Conservation (phyloP, 1,140 invertebrate species). For the Penaeus japonicus region DNA sequence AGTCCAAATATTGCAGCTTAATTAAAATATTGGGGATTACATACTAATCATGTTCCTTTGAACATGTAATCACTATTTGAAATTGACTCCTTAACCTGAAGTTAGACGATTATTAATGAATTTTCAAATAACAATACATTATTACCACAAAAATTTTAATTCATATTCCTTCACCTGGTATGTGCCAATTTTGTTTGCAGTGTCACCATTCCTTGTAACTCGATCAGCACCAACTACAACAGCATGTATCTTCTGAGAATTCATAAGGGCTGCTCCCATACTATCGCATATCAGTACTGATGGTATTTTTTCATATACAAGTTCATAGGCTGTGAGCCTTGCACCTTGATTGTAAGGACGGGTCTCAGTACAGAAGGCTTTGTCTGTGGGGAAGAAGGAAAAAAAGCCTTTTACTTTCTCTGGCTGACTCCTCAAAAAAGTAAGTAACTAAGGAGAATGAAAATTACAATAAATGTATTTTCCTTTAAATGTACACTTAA, state of each 20-base stretch:
- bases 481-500: too few relatives aligned
- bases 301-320: slow-evolving; percentile 92
- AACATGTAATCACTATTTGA: too few relatives aligned
- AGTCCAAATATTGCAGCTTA: too few relatives aligned
- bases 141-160: background rate
- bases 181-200: slow-evolving; percentile 99
- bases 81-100: too few relatives aligned
- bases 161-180: slow-evolving; percentile 75
- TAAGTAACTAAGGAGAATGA: background rate
- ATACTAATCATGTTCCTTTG: too few relatives aligned
- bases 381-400: slow-evolving; percentile 69
- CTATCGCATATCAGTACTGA: slow-evolving; percentile 94
- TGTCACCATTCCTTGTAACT: slow-evolving; percentile 95
- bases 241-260: slow-evolving; percentile 68
- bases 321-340: slow-evolving; percentile 93
- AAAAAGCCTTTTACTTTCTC: background rate
- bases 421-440: background rate
- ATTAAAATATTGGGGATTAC: too few relatives aligned
- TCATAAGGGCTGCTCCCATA: slow-evolving; percentile 92
- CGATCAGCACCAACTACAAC: slow-evolving; percentile 85
- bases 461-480: too few relatives aligned
- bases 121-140: too few relatives aligned
- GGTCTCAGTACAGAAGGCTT: slow-evolving; percentile 95
- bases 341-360: slow-evolving; percentile 97
- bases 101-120: too few relatives aligned